Evolutionary conservation across 1,140 invertebrate species (phyloP).

Genomic region (Pogonomyrmex californicus): DNA sequence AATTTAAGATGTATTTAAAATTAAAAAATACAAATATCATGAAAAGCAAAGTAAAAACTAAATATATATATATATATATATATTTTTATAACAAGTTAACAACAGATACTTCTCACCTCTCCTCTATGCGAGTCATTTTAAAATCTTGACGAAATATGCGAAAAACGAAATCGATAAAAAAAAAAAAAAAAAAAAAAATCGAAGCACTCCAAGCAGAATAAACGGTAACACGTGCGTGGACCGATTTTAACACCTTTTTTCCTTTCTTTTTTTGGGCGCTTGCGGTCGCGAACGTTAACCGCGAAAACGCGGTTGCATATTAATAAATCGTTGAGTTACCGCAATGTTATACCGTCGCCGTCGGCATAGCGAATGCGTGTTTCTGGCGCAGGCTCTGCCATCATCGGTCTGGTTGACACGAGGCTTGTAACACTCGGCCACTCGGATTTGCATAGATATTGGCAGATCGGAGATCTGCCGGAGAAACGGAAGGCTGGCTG

Average conservation of each 20-base stretch:
- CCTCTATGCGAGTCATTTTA: neutral
- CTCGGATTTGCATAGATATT: conserved; percentile 76
- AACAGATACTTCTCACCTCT: neutral
- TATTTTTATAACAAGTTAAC: neutral
- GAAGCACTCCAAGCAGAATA: conserved; percentile 28
- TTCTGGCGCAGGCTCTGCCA: conserved; percentile 67
- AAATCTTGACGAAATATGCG: neutral
- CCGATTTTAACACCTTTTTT: conserved; percentile 65
- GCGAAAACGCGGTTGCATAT: conserved; percentile 79
- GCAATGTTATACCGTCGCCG: conserved; percentile 44
- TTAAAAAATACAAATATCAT: neutral
- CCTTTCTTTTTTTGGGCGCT: neutral
- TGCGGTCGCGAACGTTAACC: conserved; percentile 17
- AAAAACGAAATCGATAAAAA: neutral
- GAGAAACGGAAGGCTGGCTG: conserved; percentile 38
- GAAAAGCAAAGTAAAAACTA: neutral
- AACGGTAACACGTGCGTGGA: conserved; percentile 57
- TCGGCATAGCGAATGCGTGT: conserved; percentile 61
- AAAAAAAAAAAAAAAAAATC: neutral
- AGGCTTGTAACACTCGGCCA: conserved; percentile 58
- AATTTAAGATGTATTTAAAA: neutral
- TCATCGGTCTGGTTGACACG: conserved; percentile 60
- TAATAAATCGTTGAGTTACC: conserved; percentile 73
- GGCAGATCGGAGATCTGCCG: conserved; percentile 44
- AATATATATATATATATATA: neutral